phyloP scores from a whole-genome alignment of 2,888 invertebrate species.

The Dilophus febrilis region DNA sequence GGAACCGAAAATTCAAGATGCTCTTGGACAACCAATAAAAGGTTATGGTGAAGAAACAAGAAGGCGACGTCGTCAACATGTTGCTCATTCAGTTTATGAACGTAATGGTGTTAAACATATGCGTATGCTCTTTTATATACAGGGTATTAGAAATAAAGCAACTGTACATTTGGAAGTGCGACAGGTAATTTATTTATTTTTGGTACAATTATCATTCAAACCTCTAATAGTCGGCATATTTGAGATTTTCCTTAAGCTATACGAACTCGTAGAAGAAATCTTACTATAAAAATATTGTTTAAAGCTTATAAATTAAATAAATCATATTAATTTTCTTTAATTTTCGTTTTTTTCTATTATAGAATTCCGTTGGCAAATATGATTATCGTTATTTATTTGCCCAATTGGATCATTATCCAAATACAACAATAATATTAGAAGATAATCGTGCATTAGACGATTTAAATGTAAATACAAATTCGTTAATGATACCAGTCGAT shows the following conservation, averaged over 20 bases:
- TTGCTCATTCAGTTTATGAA: slow-evolving; percentile 58
- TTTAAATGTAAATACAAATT: too few relatives aligned
- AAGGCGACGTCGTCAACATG: slow-evolving; percentile 66
- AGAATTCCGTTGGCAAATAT: slow-evolving; percentile 61
- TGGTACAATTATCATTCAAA: too few relatives aligned
- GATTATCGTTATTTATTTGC: slow-evolving; percentile 71
- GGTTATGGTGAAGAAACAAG: slow-evolving; percentile 77
- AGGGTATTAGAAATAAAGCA: slow-evolving; percentile 64
- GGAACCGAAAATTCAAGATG: slow-evolving; percentile 59
- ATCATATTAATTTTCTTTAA: too few relatives aligned
- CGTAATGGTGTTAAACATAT: slow-evolving; percentile 61
- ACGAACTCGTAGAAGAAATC: too few relatives aligned
- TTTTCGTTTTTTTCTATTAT: slow-evolving; percentile 22
- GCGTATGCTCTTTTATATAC: slow-evolving; percentile 80
- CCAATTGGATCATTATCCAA: slow-evolving; percentile 61
- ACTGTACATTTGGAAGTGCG: slow-evolving; percentile 76
- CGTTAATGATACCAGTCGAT: too few relatives aligned
- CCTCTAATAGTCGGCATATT: too few relatives aligned
- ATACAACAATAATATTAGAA: slow-evolving; percentile 58
- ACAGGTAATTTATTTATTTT: too few relatives aligned
- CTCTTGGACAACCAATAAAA: slow-evolving; percentile 78
- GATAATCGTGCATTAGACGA: slow-evolving; percentile 43
- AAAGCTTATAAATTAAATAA: too few relatives aligned
- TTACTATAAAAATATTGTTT: too few relatives aligned
- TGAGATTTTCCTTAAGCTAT: too few relatives aligned